Conservation (phyloP, 2,113 vertebrate species). For the Peucedramus taeniatus region DNA sequence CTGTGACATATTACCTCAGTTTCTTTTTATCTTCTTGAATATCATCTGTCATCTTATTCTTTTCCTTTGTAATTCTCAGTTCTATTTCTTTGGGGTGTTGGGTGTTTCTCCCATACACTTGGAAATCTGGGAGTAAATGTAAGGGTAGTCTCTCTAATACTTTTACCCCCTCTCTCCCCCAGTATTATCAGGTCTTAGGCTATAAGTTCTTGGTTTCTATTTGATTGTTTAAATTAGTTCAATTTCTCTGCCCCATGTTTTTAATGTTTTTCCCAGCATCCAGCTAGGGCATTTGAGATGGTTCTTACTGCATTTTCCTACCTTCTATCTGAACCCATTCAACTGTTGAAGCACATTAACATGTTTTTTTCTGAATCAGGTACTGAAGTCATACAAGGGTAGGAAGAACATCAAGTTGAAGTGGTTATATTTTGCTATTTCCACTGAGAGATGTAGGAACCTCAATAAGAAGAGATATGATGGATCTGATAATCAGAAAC, state of each 20-base stretch:
- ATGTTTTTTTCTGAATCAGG: neutral
- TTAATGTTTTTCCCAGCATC: neutral
- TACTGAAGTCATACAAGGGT: neutral
- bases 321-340: neutral
- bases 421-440: neutral
- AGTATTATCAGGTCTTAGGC: neutral
- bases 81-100: neutral
- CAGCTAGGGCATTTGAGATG: neutral
- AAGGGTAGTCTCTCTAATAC: neutral
- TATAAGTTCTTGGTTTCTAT: neutral
- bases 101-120: neutral
- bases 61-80: neutral
- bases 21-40: neutral
- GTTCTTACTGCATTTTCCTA: neutral
- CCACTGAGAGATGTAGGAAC: neutral
- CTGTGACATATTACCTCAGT: neutral
- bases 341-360: neutral
- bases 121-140: neutral
- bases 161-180: accelerated
- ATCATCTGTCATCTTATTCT: neutral
- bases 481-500: neutral
- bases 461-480: neutral
- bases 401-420: neutral
- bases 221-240: neutral
- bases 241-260: neutral